phyloP scores from a whole-genome alignment of 2,113 vertebrate species.

The Jaculus jaculus region DNA sequence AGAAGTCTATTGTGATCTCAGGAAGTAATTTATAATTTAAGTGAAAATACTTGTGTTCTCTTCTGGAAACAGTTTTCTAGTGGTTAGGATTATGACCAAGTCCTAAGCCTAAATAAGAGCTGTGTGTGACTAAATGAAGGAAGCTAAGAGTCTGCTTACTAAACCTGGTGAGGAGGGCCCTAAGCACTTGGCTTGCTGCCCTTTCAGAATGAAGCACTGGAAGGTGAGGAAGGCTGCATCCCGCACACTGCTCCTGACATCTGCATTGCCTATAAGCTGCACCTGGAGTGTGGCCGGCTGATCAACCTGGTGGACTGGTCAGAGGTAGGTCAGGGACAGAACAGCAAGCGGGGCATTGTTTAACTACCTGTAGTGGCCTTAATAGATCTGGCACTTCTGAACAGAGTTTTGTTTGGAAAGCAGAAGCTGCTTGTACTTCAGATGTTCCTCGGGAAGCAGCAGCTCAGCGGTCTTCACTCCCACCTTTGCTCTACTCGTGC shows the following conservation, averaged over 20 bases:
- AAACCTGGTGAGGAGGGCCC: background rate
- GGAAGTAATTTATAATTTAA: constrained; percentile 32
- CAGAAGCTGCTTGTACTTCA: background rate
- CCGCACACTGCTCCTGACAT: constrained; percentile 94
- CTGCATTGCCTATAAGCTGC: constrained; percentile 95
- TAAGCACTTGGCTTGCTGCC: constrained; percentile 7
- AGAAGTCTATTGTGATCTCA: background rate
- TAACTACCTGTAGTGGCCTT: background rate
- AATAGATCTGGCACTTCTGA: background rate
- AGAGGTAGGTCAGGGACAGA: constrained; percentile 87
- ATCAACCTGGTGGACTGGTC: constrained; percentile 98
- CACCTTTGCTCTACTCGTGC: background rate
- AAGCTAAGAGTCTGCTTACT: constrained; percentile 17
- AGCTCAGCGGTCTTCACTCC: background rate
- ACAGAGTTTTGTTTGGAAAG: constrained; percentile 53
- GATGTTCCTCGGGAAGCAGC: constrained; percentile 1
- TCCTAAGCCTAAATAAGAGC: constrained; percentile 12
- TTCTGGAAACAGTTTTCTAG: background rate
- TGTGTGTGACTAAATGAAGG: background rate
- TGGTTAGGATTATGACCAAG: background rate
- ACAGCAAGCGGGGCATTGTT: background rate
- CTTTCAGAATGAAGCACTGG: constrained; percentile 89
- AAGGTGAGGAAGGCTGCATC: constrained; percentile 88
- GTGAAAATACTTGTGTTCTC: constrained; percentile 2
- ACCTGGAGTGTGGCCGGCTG: constrained; percentile 95